A percentile compares a stretch with the other conserved stretches of the same genome.
These are phyloP conservation scores for Dynastes grantii DNA, from an alignment of 2,888 invertebrate genomes.

Conservation along the genomic window DNA sequence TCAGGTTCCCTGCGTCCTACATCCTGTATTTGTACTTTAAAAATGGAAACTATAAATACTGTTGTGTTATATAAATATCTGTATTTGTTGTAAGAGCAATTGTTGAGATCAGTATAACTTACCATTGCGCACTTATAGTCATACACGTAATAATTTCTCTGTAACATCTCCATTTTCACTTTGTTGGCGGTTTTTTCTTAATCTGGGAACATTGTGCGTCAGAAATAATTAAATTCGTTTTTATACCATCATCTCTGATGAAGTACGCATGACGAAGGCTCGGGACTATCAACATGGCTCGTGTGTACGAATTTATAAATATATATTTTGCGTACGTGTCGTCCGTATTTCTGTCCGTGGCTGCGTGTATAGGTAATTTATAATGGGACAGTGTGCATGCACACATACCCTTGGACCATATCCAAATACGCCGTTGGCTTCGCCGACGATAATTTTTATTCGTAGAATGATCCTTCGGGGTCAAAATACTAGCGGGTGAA, in stretches of 20 bases:
- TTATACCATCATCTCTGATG: not conserved
- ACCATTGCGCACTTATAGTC: too few species aligned
- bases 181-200: too few species aligned
- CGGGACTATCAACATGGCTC: not conserved
- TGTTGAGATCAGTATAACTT: too few species aligned
- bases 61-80: too few species aligned
- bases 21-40: too few species aligned
- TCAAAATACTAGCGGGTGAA: slow-evolving; percentile 51
- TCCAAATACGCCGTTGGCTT: slow-evolving; percentile 51
- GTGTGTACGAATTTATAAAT: slow-evolving; percentile 28
- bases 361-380: slow-evolving; percentile 43
- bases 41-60: too few species aligned
- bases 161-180: too few species aligned
- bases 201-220: too few species aligned
- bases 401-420: slow-evolving; percentile 46
- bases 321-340: slow-evolving; percentile 22
- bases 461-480: slow-evolving; percentile 43
- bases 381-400: slow-evolving; percentile 31
- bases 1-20: too few species aligned
- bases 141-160: too few species aligned
- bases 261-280: not conserved
- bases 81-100: too few species aligned
- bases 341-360: slow-evolving; percentile 20
- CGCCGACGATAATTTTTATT: slow-evolving; percentile 41
- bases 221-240: too few species aligned